Evolutionary conservation across 2,888 invertebrate species (phyloP).

Genomic region (Cinara cedri): DNA sequence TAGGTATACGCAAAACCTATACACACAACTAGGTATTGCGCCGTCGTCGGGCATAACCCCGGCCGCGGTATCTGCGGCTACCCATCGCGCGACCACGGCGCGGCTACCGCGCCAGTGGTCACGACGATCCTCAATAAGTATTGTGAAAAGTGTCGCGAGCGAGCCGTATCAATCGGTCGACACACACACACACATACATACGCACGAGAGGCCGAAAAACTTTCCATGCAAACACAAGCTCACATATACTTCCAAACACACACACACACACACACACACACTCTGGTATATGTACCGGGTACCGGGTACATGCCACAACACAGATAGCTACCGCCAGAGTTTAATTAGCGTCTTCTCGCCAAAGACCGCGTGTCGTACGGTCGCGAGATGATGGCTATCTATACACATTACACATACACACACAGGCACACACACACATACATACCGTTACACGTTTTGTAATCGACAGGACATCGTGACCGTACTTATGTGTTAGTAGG

Average conservation of each 20-base stretch:
- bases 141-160: conserved; percentile 39
- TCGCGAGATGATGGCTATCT: conserved; percentile 29
- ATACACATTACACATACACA: too few relatives aligned
- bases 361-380: conserved; percentile 18
- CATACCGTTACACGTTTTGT: conserved; percentile 49
- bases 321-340: conserved; percentile 1
- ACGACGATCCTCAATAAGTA: conserved; percentile 31
- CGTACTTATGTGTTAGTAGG: neutral
- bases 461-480: conserved; percentile 42
- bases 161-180: conserved; percentile 18
- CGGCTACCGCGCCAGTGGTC: conserved; percentile 27
- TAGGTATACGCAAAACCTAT: too few relatives aligned
- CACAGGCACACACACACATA: conserved; percentile 2
- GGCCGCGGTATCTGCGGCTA: conserved; percentile 34
- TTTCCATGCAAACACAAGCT: neutral
- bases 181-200: neutral
- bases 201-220: conserved; percentile 5
- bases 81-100: too few relatives aligned
- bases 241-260: neutral
- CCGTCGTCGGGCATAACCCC: neutral
- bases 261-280: too few relatives aligned
- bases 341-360: conserved; percentile 52
- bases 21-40: neutral
- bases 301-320: too few relatives aligned
- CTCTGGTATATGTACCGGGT: too few relatives aligned